Conservation (phyloP, 1,140 invertebrate species). For the Phocides pigmalion region DNA sequence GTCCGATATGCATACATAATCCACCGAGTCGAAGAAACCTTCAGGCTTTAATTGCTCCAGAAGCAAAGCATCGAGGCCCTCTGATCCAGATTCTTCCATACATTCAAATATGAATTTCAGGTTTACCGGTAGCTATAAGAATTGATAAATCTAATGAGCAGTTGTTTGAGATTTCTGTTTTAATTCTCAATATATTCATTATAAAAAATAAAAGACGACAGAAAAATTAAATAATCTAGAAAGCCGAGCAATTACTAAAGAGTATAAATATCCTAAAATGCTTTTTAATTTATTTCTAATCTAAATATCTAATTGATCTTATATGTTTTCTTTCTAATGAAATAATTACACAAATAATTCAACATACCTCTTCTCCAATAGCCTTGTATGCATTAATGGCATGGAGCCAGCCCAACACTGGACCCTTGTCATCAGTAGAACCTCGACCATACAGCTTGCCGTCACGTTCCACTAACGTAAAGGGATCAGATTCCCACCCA, state of each 20-base stretch:
- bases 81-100: constrained; percentile 99
- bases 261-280: constrained; percentile 31
- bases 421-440: constrained; percentile 97
- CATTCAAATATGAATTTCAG: constrained; percentile 99
- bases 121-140: constrained; percentile 92
- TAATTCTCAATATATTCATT: background rate
- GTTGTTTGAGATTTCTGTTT: too few species aligned
- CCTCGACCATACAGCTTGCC: constrained; percentile 97
- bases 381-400: constrained; percentile 95
- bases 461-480: constrained; percentile 94
- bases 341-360: too few species aligned
- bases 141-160: constrained; percentile 27
- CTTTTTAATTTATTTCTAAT: too few species aligned
- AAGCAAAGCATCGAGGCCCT: constrained; percentile 96
- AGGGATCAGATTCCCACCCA: constrained; percentile 98
- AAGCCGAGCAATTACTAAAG: too few species aligned
- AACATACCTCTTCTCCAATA: constrained; percentile 83
- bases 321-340: too few species aligned
- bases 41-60: constrained; percentile 82
- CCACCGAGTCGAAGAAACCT: constrained; percentile 92
- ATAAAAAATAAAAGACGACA: too few species aligned
- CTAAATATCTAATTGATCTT: too few species aligned
- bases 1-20: constrained; percentile 99
- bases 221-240: too few species aligned
- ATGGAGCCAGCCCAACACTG: constrained; percentile 96